Conservation (phyloP, 37 sponge, comb jelly and placozoan species). For the Spongilla lacustris region DNA sequence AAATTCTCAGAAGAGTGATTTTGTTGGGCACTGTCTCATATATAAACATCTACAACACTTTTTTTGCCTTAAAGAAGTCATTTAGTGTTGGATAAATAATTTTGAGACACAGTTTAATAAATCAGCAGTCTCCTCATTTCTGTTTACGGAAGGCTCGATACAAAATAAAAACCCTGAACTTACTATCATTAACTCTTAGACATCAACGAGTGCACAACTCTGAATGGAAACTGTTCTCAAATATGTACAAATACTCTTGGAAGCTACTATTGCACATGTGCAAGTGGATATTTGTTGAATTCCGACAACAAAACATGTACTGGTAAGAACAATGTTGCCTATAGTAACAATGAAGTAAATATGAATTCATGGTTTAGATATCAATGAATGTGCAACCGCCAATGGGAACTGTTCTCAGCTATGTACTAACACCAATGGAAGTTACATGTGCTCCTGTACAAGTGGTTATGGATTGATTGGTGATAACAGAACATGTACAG, state of each 20-base stretch:
- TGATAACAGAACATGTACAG: neutral
- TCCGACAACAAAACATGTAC: neutral
- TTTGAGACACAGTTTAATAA: too few relatives aligned
- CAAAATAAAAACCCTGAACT: too few relatives aligned
- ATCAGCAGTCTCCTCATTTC: too few relatives aligned
- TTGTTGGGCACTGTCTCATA: too few relatives aligned
- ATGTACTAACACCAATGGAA: constrained; percentile 29
- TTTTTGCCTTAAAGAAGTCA: too few relatives aligned
- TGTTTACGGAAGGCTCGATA: too few relatives aligned
- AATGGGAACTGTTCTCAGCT: constrained; percentile 50
- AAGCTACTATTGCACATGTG: neutral
- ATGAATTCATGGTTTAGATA: neutral
- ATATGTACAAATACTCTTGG: neutral
- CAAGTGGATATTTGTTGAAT: neutral
- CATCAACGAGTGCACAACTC: too few relatives aligned
- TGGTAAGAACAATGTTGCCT: neutral
- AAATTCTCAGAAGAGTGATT: too few relatives aligned
- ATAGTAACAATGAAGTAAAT: neutral
- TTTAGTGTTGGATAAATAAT: too few relatives aligned
- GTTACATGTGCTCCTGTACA: constrained; percentile 8
- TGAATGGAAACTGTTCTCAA: neutral
- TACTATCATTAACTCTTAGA: too few relatives aligned
- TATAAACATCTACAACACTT: too few relatives aligned
- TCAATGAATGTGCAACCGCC: constrained; percentile 20
- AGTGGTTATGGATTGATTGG: constrained; percentile 4